Base-by-base conservation (phyloP, 1,140 invertebrate genomes). In the Zaprionus lachaisei region DNA sequence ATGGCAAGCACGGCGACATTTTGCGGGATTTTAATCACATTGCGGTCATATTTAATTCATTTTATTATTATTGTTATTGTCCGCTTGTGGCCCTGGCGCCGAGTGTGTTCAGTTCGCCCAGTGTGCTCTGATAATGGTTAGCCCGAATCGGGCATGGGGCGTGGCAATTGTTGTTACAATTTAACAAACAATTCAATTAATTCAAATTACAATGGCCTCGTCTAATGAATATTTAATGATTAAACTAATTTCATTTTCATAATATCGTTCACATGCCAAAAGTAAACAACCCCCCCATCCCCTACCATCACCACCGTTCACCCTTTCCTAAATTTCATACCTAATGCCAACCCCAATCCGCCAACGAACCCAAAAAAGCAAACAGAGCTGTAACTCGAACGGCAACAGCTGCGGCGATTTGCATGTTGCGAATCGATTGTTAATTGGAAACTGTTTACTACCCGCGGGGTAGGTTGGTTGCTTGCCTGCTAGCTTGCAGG, bases 101-200 rank as follows among this genome's bases (percentile, higher is more conserved):
- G 5, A 44, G 41, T 17, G 7, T 47, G n/a, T n/a, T n/a, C 41
- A 47, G n/a, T 47, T n/a, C 3, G 41, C 41, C n/a, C 41, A 47
- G n/a, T 47, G 41, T 47, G 41, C n/a, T 1, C n/a, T 17, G n/a
- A 2, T 47, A 47, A 47, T 47, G 41, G 41, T 47, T n/a, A 47
- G n/a, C 41, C 41, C 41, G 7, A 47, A 11, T 17, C 26, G 26
- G 15, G 6, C 5, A 7, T 51, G 5, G 11, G 20, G 6, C 24
- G 15, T 28, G 37, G 41, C 41, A 47, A 47, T 14, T 14, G 20
- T 51, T 84, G 87, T 89, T 79, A 79, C 74, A 89, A 89, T 87
- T 87, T 87, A 76, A 84, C 84, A 87, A 87, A 87, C 84, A 87
- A 87, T 87, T 87, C 84, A 87, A 87, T 87, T 89, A 84, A 87